A percentile compares a stretch with the other conserved stretches of the same genome.
These are phyloP conservation scores for Sterna hirundo DNA, from an alignment of 2,113 vertebrate genomes.

Conservation along the genomic window DNA sequence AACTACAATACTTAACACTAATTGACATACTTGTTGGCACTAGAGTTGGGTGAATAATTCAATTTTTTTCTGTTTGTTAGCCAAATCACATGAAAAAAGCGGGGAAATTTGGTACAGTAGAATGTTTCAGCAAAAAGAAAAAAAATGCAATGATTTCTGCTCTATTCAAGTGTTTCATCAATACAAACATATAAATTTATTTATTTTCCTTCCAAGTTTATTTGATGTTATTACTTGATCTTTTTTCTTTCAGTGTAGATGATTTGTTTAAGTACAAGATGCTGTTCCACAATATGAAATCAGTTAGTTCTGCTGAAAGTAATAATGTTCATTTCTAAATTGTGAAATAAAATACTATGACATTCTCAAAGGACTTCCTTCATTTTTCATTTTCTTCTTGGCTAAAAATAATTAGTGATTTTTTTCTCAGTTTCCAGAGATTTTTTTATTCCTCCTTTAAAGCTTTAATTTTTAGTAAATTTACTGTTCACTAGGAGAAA, in stretches of 20 bases:
- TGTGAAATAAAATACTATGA: neutral
- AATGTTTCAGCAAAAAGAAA: neutral
- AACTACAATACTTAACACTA: slow-evolving; percentile 58
- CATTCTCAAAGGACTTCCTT: neutral
- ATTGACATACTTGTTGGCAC: slow-evolving; percentile 43
- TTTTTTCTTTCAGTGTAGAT: neutral
- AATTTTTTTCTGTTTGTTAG: neutral
- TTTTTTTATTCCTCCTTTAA: neutral
- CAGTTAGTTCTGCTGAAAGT: neutral
- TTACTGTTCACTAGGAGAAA: neutral
- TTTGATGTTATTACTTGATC: neutral
- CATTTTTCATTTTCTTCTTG: neutral
- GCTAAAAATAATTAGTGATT: neutral
- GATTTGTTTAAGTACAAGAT: neutral
- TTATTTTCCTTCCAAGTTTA: neutral
- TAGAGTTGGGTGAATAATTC: slow-evolving; percentile 1
- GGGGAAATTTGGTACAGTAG: neutral
- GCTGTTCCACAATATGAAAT: neutral
- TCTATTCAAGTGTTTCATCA: neutral
- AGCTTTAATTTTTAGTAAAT: neutral
- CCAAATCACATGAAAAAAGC: neutral
- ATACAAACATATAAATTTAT: neutral
- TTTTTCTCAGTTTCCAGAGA: neutral
- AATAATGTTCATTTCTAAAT: neutral
- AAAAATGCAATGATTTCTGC: neutral